Evolutionary conservation across 2,113 vertebrate species (phyloP).

Genomic region (Equus quagga): DNA sequence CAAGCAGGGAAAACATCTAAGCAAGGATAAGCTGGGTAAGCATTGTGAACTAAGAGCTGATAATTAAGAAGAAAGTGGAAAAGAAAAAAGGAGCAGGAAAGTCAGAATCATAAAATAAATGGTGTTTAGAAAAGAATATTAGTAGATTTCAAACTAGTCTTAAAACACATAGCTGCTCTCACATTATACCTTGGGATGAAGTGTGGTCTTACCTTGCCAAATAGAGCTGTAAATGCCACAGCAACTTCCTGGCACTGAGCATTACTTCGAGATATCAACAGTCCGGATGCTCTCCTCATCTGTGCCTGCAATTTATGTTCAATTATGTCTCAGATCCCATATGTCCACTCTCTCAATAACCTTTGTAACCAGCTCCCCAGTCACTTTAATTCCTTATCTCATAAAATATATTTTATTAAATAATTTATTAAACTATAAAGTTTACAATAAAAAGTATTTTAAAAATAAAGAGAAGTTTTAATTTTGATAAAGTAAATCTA

Average conservation of each 20-base stretch:
- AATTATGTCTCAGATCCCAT: background rate
- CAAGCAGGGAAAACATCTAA: background rate
- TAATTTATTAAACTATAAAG: background rate
- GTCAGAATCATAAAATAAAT: background rate
- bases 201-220: conserved; percentile 90
- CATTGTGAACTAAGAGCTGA: background rate
- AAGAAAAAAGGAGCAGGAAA: background rate
- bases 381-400: background rate
- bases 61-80: background rate
- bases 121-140: background rate
- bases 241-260: conserved; percentile 94
- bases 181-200: background rate
- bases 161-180: background rate
- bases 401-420: background rate
- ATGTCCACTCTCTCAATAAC: background rate
- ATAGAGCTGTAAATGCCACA: conserved; percentile 91
- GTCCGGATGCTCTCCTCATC: conserved; percentile 92
- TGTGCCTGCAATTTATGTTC: conserved; percentile 88
- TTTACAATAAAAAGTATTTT: background rate
- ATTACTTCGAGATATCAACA: conserved; percentile 91
- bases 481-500: background rate
- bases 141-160: background rate
- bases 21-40: background rate
- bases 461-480: background rate
- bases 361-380: background rate